These are phyloP conservation scores for Lathronympha strigana DNA, from an alignment of 2,888 invertebrate species.

Conservation along the genomic window DNA sequence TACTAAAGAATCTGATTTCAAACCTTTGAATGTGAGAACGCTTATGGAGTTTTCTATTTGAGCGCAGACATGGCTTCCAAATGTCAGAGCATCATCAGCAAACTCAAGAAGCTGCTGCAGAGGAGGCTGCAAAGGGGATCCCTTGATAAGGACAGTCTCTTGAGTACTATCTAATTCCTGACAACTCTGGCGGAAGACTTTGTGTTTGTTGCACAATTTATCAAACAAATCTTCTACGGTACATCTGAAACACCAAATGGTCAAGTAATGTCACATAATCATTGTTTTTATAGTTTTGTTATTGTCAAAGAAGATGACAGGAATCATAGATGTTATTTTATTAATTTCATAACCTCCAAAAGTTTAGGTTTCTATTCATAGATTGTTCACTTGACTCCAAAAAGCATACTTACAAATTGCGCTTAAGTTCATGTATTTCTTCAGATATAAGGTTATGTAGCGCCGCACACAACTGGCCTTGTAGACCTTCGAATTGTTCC, in stretches of 20 bases:
- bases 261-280: neutral
- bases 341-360: neutral
- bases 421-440: conserved; percentile 72
- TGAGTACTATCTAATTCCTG: conserved; percentile 58
- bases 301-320: too few species aligned
- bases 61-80: conserved; percentile 66
- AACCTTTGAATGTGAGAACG: conserved; percentile 61
- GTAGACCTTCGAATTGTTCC: conserved; percentile 71
- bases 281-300: neutral
- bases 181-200: conserved; percentile 60
- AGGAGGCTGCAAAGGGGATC: conserved; percentile 71
- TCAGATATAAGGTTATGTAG: conserved; percentile 71
- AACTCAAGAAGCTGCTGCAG: conserved; percentile 65
- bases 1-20: conserved; percentile 58
- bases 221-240: conserved; percentile 69
- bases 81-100: conserved; percentile 67
- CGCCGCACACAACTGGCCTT: conserved; percentile 68
- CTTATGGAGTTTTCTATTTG: conserved; percentile 68
- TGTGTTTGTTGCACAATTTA: conserved; percentile 65
- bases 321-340: neutral
- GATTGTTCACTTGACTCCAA: neutral
- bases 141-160: conserved; percentile 58
- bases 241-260: conserved; percentile 58
- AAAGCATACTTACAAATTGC: conserved; percentile 64
- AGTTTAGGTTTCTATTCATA: neutral